These are phyloP conservation scores for Eremophila alpestris DNA, from an alignment of 2,797 vertebrate genomes.

Conservation along the genomic window DNA sequence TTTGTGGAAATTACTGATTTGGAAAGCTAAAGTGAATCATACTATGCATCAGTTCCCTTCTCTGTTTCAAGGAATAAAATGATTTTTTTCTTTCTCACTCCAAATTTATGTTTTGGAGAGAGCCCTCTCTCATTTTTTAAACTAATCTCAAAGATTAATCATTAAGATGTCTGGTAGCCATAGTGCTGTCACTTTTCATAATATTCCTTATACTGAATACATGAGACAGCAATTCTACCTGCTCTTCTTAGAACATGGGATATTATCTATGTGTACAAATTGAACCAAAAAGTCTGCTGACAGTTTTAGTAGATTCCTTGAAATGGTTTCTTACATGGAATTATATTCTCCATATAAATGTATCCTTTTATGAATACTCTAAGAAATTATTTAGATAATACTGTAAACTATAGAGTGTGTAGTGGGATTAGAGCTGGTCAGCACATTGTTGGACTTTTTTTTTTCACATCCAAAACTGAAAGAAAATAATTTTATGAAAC, in stretches of 20 bases:
- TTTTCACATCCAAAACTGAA: neutral
- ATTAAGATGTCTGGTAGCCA: neutral
- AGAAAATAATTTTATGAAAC: neutral
- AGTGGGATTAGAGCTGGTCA: neutral
- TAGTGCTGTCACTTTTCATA: neutral
- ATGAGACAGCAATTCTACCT: neutral
- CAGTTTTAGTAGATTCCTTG: neutral
- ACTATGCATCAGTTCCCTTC: neutral
- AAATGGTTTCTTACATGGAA: neutral
- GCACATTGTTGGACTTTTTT: neutral
- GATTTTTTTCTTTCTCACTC: neutral
- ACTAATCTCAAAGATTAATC: neutral
- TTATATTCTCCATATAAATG: neutral
- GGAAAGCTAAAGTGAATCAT: neutral
- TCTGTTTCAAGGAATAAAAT: neutral
- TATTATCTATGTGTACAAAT: neutral
- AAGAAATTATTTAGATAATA: neutral
- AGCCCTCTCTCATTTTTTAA: neutral
- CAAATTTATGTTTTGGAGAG: neutral
- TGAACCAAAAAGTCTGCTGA: neutral
- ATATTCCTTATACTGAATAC: neutral
- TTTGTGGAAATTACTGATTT: neutral
- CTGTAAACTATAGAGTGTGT: neutral
- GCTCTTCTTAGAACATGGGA: neutral
- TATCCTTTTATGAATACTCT: neutral